Evolutionary conservation across 2,113 vertebrate genomes (phyloP), one percentile per base, ranked within the genome.

Genomic region (Platichthys stellatus): DNA sequence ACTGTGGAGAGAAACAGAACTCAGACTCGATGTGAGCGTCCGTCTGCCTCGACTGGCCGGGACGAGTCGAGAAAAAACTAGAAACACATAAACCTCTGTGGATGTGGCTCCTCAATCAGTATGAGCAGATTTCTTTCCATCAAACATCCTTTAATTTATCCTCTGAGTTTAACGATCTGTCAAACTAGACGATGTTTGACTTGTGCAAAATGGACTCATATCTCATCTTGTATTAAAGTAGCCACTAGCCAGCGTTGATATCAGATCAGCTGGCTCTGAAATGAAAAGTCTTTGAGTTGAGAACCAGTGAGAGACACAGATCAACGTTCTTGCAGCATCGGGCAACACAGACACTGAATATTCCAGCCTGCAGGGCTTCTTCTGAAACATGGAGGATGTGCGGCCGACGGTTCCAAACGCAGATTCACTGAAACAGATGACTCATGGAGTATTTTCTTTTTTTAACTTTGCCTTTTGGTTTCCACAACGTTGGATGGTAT

Each of bases 401-500:
- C 64, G 4, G 61, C 51, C 62, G 66, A 77, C 69, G 5, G 47
- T 57, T 53, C 24, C 47, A 83, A 78, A 69, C 20, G 53, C 65
- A 75, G 69, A 72, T 71, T 67, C 24, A 45, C 53, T 64, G 58
- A 80, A 70, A 77, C 63, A 75, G 57, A 72, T 31, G 72, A 81
- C 59, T 71, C 53, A 60, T 47, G 45, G 49, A 77, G 38, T 72
- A 81, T 81, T 79, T 78, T 83, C 82, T 80, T 81, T 81, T 78
- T 83, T 84, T 78, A 76, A 76, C 3, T 66, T 80, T 28, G 53
- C 69, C 79, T 90, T 51, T 76, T 58, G 78, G 45, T 72, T 53
- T 83, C 80, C 77, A 70, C 57, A 84, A 71, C 47, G 63, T 81
- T 82, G 60, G 64, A 69, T 77, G 64, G 76, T 64, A 73, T 81